Evolutionary conservation across 2,113 vertebrate genomes (phyloP), one percentile per base, ranked within the genome.

Genomic region (Pseudopodoces humilis): DNA sequence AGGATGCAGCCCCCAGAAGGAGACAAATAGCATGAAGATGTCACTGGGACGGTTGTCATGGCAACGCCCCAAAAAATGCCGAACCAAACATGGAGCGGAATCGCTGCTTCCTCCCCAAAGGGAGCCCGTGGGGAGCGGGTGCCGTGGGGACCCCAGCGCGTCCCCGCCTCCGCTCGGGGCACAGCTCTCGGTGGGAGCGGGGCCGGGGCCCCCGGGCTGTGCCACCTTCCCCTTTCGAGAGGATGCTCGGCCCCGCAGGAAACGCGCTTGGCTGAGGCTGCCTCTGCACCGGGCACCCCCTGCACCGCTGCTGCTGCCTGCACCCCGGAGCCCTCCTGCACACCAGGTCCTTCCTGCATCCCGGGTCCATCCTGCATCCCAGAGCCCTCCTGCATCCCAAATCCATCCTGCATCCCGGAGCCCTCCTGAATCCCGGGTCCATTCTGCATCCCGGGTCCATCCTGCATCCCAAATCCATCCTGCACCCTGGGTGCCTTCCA

Each of bases 1-100:
- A 60, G 1, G 81, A 15, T 71, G 74, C 81, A 71, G 18, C 9
- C 35, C 72, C 13, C 78, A 19, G 56, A 35, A 90, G 67, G 80
- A 89, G 90, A 78, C 90, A 72, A 93, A 87, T 1, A 35, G 65
- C 95, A 4, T 8, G 75, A 41, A 87, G 96, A 92, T 92, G 82
- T 68, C 90, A 52, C 92, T 5, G 33, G 94, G 90, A 80, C 13
- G 28, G 96, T 97, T 58, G 96, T 37, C 88, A 86, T 43, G 86
- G 83, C 79, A 95, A 96, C 86, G 5, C 46, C 71, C 52, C 58
- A 67, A 91, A 89, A 96, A 92, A 55, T 2, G 52, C 92, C 77
- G 64, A 92, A 52, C 19, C 39, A 4, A 81, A 44, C 46, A 5
- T 3, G 35, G 77, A 77, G 62, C 63, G 20, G 67, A 58, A 33